Evolutionary conservation across 2,797 vertebrate species (phyloP).

Genomic region (Scolopax rusticola): DNA sequence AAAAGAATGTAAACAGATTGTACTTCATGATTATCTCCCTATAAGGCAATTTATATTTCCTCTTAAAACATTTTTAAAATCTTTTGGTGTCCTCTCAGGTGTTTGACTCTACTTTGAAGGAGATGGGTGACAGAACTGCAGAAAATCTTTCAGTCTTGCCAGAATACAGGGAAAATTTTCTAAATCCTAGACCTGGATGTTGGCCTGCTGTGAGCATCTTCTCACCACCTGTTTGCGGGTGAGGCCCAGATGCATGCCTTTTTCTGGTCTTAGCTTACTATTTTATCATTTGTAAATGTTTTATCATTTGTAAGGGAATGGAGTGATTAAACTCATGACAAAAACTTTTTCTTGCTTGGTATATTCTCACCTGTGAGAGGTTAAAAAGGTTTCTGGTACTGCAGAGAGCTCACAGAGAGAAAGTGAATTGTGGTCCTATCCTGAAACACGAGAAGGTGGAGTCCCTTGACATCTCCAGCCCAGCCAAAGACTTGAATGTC

Average conservation of each 20-base stretch:
- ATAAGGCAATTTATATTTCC: not conserved
- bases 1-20: not conserved
- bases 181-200: not conserved
- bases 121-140: not conserved
- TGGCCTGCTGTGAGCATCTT: not conserved
- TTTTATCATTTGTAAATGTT: not conserved
- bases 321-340: not conserved
- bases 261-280: not conserved
- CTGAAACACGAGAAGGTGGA: not conserved
- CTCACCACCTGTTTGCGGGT: fast-evolving
- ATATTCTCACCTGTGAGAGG: not conserved
- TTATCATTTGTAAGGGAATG: not conserved
- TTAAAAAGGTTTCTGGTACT: not conserved
- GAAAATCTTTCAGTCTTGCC: not conserved
- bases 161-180: not conserved
- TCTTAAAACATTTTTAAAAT: not conserved
- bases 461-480: not conserved
- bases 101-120: not conserved
- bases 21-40: not conserved
- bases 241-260: fast-evolving
- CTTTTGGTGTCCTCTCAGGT: not conserved
- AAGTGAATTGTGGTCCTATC: not conserved
- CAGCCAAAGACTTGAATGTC: not conserved
- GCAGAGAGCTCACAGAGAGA: not conserved
- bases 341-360: not conserved